Evolutionary conservation across 2,113 vertebrate species (phyloP).

Genomic region (Aphelocoma coerulescens): DNA sequence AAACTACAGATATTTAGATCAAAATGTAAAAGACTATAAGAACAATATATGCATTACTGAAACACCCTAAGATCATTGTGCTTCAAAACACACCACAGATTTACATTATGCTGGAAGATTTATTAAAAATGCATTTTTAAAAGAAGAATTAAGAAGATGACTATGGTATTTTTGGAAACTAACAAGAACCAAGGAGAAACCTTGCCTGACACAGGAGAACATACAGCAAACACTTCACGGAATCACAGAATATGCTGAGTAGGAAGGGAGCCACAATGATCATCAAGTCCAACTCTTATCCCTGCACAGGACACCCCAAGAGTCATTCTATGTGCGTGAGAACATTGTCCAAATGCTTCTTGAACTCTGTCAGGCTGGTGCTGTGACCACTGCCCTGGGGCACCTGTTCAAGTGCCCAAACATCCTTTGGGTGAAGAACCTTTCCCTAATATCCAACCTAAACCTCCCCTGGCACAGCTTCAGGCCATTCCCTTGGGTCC

Average conservation of each 20-base stretch:
- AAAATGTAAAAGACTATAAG: neutral
- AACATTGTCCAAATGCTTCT: neutral
- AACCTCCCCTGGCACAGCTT: neutral
- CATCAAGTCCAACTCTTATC: neutral
- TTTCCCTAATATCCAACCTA: neutral
- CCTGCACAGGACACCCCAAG: neutral
- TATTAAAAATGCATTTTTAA: neutral
- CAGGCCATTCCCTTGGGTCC: neutral
- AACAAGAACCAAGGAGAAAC: neutral
- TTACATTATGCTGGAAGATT: neutral
- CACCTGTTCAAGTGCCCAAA: neutral
- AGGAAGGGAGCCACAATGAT: neutral
- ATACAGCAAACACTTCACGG: neutral
- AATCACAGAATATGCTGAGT: neutral
- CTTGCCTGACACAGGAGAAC: neutral
- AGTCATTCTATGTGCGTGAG: neutral
- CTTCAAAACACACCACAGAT: neutral
- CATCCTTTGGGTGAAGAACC: neutral
- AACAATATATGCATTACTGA: neutral
- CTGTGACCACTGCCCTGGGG: neutral
- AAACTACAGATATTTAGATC: neutral
- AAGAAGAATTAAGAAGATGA: neutral
- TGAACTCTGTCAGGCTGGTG: neutral
- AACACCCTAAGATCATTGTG: neutral
- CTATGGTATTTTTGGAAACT: slow-evolving; percentile 9